Base-by-base conservation (phyloP, 92 coral and sea anemone species). In the Paragorgia papillata region DNA sequence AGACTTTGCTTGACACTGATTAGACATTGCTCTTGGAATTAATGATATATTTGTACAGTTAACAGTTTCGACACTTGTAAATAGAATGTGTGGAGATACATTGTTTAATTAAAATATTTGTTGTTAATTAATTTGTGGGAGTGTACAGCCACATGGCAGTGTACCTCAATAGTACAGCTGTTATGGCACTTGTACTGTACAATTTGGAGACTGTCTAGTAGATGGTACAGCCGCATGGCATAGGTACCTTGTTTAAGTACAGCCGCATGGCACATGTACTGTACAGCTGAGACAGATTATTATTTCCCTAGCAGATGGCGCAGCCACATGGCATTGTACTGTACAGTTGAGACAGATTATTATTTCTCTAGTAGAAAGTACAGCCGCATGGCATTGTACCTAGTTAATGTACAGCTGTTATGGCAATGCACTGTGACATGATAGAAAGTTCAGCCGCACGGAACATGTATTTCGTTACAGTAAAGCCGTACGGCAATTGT, bases 271-370 rank as follows among this genome's bases (percentile, higher is more conserved):
- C n/a, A n/a, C n/a, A n/a, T n/a, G n/a, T n/a, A n/a, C n/a, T n/a
- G n/a, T n/a, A n/a, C n/a, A n/a, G n/a, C n/a, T n/a, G n/a, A n/a
- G n/a, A n/a, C n/a, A n/a, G n/a, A n/a, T n/a, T n/a, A n/a, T n/a
- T n/a, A n/a, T n/a, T n/a, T n/a, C n/a, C n/a, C n/a, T n/a, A n/a
- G n/a, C n/a, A n/a, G n/a, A n/a, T n/a, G n/a, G n/a, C n/a, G n/a
- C n/a, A n/a, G 58, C 58, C 58, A 22, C 58, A 51, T 51, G 58
- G 21, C 58, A 51, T 17, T 5, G 58, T 22, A 17, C 58, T 51
- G 58, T 6, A 17, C 19, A 22, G 58, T 7, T n/a, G n/a, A n/a
- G n/a, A 17, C 26, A 17, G 6, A 7, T 17, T 17, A 19, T 22
- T 51, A 22, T 22, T 17, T 51, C 9, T 17, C 58, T 17, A 7